Conservation (phyloP, 2,888 invertebrate species). For the Embidobia sp. region DNA sequence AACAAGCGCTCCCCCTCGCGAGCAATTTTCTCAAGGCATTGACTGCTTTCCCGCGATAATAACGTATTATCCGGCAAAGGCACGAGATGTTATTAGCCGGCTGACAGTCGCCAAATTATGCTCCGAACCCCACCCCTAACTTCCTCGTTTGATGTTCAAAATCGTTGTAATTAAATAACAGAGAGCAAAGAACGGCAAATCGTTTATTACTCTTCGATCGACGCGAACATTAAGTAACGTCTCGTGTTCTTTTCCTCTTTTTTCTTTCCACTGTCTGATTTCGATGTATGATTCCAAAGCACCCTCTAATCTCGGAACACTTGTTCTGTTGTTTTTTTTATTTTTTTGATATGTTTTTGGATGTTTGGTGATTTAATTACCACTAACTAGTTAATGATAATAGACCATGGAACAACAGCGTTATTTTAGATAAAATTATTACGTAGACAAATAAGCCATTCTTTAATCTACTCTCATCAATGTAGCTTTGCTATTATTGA, state of each 20-base stretch:
- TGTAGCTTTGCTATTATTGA: too few species aligned
- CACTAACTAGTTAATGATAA: too few species aligned
- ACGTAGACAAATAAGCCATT: too few species aligned
- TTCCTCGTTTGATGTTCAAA: slow-evolving; percentile 62
- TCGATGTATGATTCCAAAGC: slow-evolving; percentile 30
- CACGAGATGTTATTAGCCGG: slow-evolving; percentile 56
- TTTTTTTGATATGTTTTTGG: too few species aligned
- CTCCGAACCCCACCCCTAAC: slow-evolving; percentile 16
- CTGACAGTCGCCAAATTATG: slow-evolving; percentile 63
- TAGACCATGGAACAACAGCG: too few species aligned
- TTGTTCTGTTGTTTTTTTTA: too few species aligned
- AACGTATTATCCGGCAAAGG: slow-evolving; percentile 55
- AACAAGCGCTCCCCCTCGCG: slow-evolving; percentile 45
- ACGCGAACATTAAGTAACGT: slow-evolving; percentile 23
- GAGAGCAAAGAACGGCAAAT: slow-evolving; percentile 48
- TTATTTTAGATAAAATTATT: too few species aligned
- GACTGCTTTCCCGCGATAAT: slow-evolving; percentile 60
- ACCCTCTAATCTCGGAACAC: slow-evolving; percentile 17
- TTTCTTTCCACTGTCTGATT: slow-evolving; percentile 3
- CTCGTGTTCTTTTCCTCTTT: neutral
- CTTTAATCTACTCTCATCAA: too few species aligned
- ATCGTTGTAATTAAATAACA: slow-evolving; percentile 63
- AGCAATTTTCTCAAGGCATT: slow-evolving; percentile 56
- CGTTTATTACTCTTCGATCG: slow-evolving; percentile 53
- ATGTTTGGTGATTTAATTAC: too few species aligned